Base-by-base conservation (phyloP, 2,888 invertebrate genomes). In the Stegana nigrithorax region DNA sequence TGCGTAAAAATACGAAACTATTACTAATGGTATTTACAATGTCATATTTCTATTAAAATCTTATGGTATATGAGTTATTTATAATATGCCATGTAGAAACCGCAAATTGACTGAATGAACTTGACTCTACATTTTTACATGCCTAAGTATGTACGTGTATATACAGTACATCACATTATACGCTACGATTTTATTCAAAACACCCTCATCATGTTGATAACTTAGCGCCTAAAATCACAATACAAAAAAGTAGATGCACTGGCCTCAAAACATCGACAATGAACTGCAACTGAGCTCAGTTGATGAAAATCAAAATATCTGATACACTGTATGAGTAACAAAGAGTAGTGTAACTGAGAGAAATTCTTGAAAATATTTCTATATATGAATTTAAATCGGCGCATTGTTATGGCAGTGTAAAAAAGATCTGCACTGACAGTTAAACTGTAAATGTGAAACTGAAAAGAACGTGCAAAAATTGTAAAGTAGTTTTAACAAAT, bases 101-200 rank as follows among this genome's bases (percentile, higher is more conserved):
- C 55, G 55, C 57, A 71, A 69, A 68, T 67, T 65, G 68, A 61
- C 62, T 53, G 63, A 67, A 60, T 72, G 71, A 72, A 72, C 71
- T 72, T 72, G 71, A 70, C 21, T 32, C 19, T 50, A 14, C 21
- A 42, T n/a, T 4, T n/a, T 6, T 42, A 42, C 14, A 42, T 2
- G 5, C n/a, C n/a, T n/a, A n/a, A n/a, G n/a, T n/a, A n/a, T n/a
- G n/a, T n/a, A n/a, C n/a, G n/a, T n/a, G n/a, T n/a, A n/a, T n/a
- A n/a, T n/a, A n/a, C n/a, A n/a, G n/a, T n/a, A n/a, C n/a, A n/a
- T n/a, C n/a, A n/a, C n/a, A n/a, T n/a, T n/a, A n/a, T n/a, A n/a
- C n/a, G n/a, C n/a, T n/a, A n/a, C n/a, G n/a, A n/a, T n/a, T n/a
- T n/a, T n/a, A n/a, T n/a, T n/a, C n/a, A n/a, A n/a, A n/a, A n/a